Conservation (phyloP, 2,113 vertebrate genomes). For the Stegastes partitus region DNA sequence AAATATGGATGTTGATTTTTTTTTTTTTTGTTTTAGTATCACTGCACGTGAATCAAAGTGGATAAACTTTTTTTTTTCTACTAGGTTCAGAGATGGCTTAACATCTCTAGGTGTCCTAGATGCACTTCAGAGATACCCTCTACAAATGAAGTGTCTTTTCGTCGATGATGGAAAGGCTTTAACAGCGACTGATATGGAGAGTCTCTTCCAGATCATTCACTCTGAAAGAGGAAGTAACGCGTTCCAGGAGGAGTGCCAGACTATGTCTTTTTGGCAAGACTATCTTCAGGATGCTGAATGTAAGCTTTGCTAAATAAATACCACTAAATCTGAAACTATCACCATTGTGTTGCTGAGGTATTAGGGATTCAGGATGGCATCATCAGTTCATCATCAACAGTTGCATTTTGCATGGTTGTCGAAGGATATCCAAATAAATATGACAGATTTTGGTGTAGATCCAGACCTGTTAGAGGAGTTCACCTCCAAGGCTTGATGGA, state of each 20-base stretch:
- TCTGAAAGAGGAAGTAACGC: conserved; percentile 24
- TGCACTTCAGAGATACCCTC: conserved; percentile 20
- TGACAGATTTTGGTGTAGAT: no score
- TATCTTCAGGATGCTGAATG: conserved; percentile 44
- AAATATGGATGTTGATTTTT: not conserved
- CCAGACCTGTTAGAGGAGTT: no score
- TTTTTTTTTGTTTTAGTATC: not conserved
- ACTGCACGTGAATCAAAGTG: not conserved
- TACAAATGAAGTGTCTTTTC: conserved; percentile 10
- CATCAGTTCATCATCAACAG: no score
- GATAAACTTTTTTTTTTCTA: conserved; percentile 3
- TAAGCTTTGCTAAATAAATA: not conserved
- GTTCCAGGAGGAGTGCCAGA: conserved; percentile 6
- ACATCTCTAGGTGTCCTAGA: conserved; percentile 24
- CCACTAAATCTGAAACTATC: no score
- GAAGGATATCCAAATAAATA: no score
- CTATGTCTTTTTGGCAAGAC: conserved; percentile 34
- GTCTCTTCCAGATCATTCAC: conserved; percentile 9
- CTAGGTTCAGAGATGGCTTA: conserved; percentile 27
- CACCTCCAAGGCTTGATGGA: no score
- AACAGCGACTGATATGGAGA: conserved; percentile 15
- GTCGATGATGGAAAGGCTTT: conserved; percentile 11
- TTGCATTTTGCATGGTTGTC: no score
- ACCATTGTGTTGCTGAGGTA: no score
- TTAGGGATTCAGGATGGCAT: no score